These are phyloP conservation scores for Neoaliturus tenellus DNA, from an alignment of 2,888 invertebrate genomes.

Conservation along the genomic window DNA sequence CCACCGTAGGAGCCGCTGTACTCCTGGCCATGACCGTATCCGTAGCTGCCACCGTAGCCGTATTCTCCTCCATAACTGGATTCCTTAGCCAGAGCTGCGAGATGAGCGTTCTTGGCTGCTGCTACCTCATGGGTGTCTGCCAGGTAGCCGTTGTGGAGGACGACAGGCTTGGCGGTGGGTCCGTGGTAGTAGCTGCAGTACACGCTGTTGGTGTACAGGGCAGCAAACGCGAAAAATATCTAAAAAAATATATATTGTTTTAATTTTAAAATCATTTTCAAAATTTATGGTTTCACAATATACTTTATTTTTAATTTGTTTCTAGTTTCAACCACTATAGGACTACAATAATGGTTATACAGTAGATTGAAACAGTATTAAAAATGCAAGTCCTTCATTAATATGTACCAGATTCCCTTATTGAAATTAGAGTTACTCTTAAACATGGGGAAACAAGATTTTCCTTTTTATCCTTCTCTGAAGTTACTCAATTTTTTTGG, in stretches of 20 bases:
- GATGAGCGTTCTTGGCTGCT: conserved; percentile 31
- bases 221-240: not conserved
- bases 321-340: no score
- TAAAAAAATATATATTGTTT: not conserved
- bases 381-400: no score
- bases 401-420: no score
- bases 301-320: no score
- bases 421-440: no score
- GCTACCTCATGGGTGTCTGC: conserved; percentile 45
- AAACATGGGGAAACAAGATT: no score
- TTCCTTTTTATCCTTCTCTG: no score
- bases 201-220: conserved; percentile 1
- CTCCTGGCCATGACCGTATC: not conserved
- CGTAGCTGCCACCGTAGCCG: not conserved
- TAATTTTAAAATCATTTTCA: no score
- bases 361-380: no score
- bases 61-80: conserved; percentile 8
- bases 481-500: no score
- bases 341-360: no score
- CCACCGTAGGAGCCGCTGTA: not conserved
- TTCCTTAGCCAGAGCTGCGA: conserved; percentile 19
- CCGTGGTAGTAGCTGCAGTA: conserved; percentile 39
- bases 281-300: no score
- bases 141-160: conserved; percentile 39
- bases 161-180: conserved; percentile 28